These are phyloP conservation scores for Phoxinus phoxinus DNA, from an alignment of 2,113 vertebrate species.

Conservation along the genomic window DNA sequence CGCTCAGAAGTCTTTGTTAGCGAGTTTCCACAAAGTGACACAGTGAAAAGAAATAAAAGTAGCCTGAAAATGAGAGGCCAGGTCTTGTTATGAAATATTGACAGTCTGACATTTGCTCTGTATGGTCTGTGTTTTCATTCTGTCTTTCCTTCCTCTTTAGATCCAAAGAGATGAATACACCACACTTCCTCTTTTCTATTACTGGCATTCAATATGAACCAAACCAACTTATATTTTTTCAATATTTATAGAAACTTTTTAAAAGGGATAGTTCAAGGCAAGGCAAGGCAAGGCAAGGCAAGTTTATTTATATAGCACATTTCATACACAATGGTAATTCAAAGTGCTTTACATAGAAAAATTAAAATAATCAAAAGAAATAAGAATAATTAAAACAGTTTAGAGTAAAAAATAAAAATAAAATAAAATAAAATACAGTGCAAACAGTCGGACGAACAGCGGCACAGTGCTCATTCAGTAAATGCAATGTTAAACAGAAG, in stretches of 20 bases:
- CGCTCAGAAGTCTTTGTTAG: constrained; percentile 60
- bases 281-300: too few relatives aligned
- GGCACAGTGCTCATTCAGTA: too few relatives aligned
- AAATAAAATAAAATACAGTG: too few relatives aligned
- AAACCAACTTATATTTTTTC: neutral
- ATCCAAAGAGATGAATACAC: constrained; percentile 10
- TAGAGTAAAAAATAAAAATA: too few relatives aligned
- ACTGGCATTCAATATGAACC: constrained; percentile 3
- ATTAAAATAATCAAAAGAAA: too few relatives aligned
- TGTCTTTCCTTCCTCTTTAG: constrained; percentile 26
- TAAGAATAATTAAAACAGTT: too few relatives aligned
- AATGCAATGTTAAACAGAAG: too few relatives aligned
- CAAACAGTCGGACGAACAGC: too few relatives aligned
- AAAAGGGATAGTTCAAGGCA: neutral
- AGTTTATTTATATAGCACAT: too few relatives aligned
- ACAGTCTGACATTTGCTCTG: constrained; percentile 49
- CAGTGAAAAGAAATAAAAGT: constrained; percentile 55
- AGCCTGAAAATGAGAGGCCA: constrained; percentile 51
- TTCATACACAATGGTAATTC: too few relatives aligned
- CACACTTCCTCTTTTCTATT: constrained; percentile 31
- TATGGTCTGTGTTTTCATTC: constrained; percentile 42
- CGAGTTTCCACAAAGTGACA: constrained; percentile 51
- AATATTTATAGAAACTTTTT: neutral
- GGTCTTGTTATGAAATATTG: constrained; percentile 58
- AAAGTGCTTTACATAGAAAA: too few relatives aligned